Evolutionary conservation across 2,888 invertebrate species (phyloP), one percentile per base, ranked within the genome.

Genomic region (Conistra vaccinii): DNA sequence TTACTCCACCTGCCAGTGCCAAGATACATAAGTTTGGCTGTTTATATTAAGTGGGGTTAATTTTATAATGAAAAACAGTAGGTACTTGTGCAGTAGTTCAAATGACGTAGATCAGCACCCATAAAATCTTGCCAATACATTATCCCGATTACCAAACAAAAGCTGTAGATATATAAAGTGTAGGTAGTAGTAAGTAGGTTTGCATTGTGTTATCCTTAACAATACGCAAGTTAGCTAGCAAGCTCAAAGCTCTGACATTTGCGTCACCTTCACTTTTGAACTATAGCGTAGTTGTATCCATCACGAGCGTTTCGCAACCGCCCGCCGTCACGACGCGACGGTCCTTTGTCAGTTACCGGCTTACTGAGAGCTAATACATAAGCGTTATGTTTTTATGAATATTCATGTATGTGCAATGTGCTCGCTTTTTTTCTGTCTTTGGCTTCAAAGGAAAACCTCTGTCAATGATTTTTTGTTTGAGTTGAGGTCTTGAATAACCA

Each of bases 221-320:
- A 84, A 80, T 76, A 75, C 55, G 1, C 35, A 63, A 48, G 67
- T 42, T 58, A 57, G 62, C 32, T 55, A 45, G 32, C 61, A 74
- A 84, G 83, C 78, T n/a, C 69, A 69, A 81, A 85, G 87, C 84
- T 88, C 67, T 71, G 83, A 87, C 89, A 91, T 91, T 92, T 91
- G 77, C 81, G 76, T 92, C 88, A 92, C 94, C 94, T 94, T 94
- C 94, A 93, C 94, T 92, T 93, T 91, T 93, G 92, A 92, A 89
- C 91, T 92, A 90, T 91, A 88, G 60, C 72, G 69, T 65, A 48
- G 32, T 69, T 67, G 62, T 76, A 79, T 76, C 53, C 71, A 83
- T 85, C 79, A 83, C 79, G 86, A 85, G 23, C 39, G 72, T 83
- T 72, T 72, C 69, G 82, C 73, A 85, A 85, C 67, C 69, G 39